phyloP scores from a whole-genome alignment of 1,140 invertebrate species.

The Trissolcus basalis region DNA sequence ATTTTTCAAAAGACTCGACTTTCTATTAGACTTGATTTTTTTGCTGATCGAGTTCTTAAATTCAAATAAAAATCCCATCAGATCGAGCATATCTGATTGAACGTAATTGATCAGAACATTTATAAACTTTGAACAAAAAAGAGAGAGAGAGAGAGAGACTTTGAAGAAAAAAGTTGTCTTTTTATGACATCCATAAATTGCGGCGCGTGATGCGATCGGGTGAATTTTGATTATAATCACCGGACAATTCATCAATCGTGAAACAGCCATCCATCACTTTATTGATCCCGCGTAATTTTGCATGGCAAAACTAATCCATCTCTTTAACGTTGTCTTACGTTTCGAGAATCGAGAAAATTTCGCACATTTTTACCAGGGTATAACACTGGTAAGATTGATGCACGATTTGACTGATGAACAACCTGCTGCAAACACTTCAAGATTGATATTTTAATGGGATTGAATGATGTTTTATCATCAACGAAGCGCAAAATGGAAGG shows the following conservation, averaged over 20 bases:
- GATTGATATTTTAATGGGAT: background rate
- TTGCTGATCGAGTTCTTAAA: background rate
- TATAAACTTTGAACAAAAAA: background rate
- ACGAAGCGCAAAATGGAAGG: no score
- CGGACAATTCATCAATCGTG: constrained; percentile 45
- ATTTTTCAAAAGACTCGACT: background rate
- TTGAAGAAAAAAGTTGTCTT: background rate
- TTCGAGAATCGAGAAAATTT: constrained; percentile 29
- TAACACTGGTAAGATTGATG: constrained; percentile 46
- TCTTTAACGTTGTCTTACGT: constrained; percentile 57
- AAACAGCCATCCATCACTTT: constrained; percentile 47
- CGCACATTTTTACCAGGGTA: constrained; percentile 18
- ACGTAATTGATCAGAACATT: no score
- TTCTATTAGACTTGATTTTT: background rate
- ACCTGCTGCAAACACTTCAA: background rate
- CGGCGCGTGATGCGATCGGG: constrained; percentile 20
- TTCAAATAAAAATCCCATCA: no score
- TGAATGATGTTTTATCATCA: background rate
- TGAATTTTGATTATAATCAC: constrained; percentile 43
- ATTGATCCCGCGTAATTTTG: constrained; percentile 35
- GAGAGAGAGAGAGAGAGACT: background rate
- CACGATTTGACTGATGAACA: constrained; percentile 29
- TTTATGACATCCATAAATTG: constrained; percentile 27
- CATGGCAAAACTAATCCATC: constrained; percentile 54
- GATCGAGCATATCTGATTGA: no score